Conservation (phyloP, 2,113 vertebrate genomes). For the Phyllopteryx taeniolatus region DNA sequence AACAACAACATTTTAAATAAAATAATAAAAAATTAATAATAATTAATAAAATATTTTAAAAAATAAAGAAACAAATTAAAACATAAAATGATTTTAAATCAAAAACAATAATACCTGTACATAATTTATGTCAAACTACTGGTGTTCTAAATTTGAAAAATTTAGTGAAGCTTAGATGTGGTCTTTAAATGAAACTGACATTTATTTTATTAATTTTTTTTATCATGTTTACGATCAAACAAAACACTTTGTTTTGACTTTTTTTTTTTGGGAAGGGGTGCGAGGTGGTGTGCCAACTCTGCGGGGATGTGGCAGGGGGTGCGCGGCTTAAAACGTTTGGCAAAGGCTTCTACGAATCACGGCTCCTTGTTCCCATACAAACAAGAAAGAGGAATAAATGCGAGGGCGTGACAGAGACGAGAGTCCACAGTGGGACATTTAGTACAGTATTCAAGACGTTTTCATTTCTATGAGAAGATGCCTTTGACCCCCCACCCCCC, state of each 20-base stretch:
- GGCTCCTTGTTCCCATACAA: constrained; percentile 6
- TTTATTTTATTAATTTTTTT: neutral
- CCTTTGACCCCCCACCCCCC: constrained; percentile 53
- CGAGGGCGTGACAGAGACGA: constrained; percentile 24
- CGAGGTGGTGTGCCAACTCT: neutral
- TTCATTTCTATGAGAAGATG: constrained; percentile 47
- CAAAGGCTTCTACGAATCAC: neutral
- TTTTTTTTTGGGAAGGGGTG: neutral
- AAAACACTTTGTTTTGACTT: constrained; percentile 2
- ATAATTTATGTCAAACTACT: neutral
- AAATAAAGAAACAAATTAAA: neutral
- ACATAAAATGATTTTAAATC: neutral
- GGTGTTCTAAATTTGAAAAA: neutral
- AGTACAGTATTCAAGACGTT: constrained; percentile 56
- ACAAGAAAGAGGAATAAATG: constrained; percentile 21
- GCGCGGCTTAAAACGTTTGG: neutral
- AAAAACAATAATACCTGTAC: neutral
- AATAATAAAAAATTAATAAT: neutral
- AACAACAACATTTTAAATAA: neutral
- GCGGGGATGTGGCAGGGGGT: neutral
- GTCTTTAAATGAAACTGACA: neutral
- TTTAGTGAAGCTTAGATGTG: neutral
- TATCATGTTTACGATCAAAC: neutral
- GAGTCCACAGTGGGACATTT: constrained; percentile 53
- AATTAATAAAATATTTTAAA: neutral